Evolutionary conservation across 2,888 invertebrate genomes (phyloP).

Genomic region (Harpagoxenus sublaevis): DNA sequence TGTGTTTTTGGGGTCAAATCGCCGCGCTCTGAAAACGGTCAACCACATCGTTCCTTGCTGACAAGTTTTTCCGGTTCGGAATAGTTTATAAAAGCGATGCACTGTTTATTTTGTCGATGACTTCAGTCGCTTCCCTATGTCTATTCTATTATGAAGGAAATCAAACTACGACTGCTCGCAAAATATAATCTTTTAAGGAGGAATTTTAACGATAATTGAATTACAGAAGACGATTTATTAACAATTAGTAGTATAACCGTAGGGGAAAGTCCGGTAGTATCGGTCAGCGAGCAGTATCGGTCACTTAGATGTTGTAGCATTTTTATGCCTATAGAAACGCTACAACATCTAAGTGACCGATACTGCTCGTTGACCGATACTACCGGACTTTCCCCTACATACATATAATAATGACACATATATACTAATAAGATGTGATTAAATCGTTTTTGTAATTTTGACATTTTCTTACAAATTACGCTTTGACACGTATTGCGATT

Average conservation of each 20-base stretch:
- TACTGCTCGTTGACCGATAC: no score
- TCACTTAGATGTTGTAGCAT: no score
- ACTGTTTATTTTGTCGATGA: background rate
- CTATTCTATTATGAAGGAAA: background rate
- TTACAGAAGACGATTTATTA: background rate
- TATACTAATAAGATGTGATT: background rate
- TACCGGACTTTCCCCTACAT: no score
- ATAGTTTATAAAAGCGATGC: background rate
- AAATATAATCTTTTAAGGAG: background rate
- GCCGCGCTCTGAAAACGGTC: background rate
- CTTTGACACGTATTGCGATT: background rate
- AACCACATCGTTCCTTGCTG: background rate
- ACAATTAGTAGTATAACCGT: background rate
- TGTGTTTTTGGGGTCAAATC: background rate
- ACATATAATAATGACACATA: background rate
- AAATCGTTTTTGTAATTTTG: background rate
- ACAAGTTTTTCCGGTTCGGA: conserved; percentile 9
- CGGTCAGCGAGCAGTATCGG: no score
- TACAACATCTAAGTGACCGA: no score
- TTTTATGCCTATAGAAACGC: no score
- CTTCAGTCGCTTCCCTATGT: no score
- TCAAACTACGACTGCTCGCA: background rate
- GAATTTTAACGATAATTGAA: background rate
- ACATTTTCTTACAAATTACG: background rate
- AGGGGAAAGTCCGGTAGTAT: no score